These are phyloP conservation scores for Ibycter americanus DNA, from an alignment of 2,797 vertebrate genomes.

Conservation along the genomic window DNA sequence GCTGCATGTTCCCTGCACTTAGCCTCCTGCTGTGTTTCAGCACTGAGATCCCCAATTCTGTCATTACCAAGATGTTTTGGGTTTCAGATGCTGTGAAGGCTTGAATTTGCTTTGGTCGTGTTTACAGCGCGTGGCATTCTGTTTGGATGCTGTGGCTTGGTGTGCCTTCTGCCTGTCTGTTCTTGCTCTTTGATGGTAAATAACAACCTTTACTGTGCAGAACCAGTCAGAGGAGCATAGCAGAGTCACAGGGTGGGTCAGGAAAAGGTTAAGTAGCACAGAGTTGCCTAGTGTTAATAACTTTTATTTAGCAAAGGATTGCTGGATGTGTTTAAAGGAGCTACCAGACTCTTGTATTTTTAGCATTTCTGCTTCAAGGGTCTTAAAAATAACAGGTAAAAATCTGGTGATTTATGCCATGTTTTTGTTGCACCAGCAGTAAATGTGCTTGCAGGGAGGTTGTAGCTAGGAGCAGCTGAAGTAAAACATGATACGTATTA, in stretches of 20 bases:
- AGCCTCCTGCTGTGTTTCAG: neutral
- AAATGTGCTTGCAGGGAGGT: neutral
- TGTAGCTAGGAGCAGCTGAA: neutral
- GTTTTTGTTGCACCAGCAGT: neutral
- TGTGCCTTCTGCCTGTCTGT: neutral
- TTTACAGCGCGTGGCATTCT: neutral
- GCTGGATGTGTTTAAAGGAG: neutral
- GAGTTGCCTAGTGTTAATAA: neutral
- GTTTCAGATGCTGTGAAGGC: neutral
- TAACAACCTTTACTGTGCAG: neutral
- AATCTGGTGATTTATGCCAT: fast-evolving
- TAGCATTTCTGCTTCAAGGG: neutral
- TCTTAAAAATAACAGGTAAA: neutral
- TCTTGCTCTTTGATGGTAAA: neutral
- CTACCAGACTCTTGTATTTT: neutral
- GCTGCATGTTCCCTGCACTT: neutral
- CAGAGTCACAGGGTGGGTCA: neutral
- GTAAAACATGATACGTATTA: fast-evolving
- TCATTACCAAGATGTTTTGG: neutral
- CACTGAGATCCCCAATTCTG: neutral
- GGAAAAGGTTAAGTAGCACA: neutral
- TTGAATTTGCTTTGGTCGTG: neutral
- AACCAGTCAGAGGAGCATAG: neutral
- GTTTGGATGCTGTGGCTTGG: neutral
- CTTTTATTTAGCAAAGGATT: neutral